Percentiles rank a stretch among this genome's conserved stretches.
Evolutionary conservation across 2,888 invertebrate species (phyloP).

Genomic region (Micoletzkya japonica): DNA sequence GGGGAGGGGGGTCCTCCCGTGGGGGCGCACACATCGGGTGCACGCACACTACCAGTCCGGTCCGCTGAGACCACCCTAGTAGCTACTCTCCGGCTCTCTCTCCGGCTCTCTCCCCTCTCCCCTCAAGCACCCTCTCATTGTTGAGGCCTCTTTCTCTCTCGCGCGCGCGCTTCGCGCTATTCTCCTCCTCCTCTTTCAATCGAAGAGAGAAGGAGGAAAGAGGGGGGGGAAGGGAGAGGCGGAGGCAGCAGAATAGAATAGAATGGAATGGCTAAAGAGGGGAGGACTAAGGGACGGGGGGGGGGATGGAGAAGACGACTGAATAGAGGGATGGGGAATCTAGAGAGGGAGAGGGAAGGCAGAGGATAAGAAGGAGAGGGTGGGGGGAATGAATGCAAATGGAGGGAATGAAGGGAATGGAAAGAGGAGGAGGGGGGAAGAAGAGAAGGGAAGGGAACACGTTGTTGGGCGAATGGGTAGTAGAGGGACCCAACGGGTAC

Average conservation of each 20-base stretch:
- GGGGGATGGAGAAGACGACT: background rate
- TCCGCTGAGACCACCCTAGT: too few species aligned
- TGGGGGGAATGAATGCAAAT: background rate
- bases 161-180: background rate
- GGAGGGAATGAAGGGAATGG: background rate
- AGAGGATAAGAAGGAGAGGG: background rate
- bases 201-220: background rate
- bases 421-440: background rate
- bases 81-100: too few species aligned
- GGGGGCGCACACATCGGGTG: too few species aligned
- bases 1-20: too few species aligned
- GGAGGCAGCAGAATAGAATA: background rate
- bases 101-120: too few species aligned
- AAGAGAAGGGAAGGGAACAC: background rate
- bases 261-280: too few species aligned
- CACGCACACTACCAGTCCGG: too few species aligned
- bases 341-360: background rate
- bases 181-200: too few species aligned
- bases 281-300: background rate
- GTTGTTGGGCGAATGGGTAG: background rate
- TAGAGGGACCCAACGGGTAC: background rate
- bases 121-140: too few species aligned
- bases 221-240: background rate
- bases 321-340: background rate
- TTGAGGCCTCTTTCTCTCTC: too few species aligned